Evolutionary conservation across 2,797 vertebrate genomes (phyloP).

Genomic region (Mus caroli): DNA sequence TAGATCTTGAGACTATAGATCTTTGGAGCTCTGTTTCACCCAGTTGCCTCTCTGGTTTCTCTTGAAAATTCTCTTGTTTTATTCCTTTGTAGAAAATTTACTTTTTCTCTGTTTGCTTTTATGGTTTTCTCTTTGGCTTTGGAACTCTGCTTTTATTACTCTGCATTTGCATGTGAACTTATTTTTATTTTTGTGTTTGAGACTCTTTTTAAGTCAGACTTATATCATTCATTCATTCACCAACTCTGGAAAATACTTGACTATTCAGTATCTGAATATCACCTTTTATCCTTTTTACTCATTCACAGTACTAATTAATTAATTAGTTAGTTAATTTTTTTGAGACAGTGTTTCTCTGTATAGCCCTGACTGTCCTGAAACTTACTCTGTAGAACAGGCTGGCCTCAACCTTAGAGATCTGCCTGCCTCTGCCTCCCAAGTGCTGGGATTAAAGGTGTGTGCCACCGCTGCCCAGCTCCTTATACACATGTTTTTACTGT

Average conservation of each 20-base stretch:
- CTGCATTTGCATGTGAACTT: background rate
- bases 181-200: slow-evolving; percentile 39
- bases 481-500: background rate
- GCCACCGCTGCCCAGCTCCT: background rate
- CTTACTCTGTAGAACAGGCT: background rate
- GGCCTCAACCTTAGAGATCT: background rate
- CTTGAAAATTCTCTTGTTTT: background rate
- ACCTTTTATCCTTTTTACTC: background rate
- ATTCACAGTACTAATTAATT: background rate
- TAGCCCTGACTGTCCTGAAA: background rate
- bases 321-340: background rate
- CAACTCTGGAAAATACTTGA: slow-evolving; percentile 13
- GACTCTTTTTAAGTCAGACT: slow-evolving; percentile 21
- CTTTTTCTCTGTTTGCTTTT: slow-evolving; percentile 38
- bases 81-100: background rate
- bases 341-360: background rate
- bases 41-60: background rate
- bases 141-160: background rate
- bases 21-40: background rate
- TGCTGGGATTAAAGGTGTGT: background rate
- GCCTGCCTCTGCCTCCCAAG: background rate
- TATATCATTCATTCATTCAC: slow-evolving; percentile 8
- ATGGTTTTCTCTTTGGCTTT: background rate
- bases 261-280: background rate
- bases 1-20: background rate